Base-by-base conservation (phyloP, 2,113 vertebrate genomes). In the Ancistrus triradiatus region DNA sequence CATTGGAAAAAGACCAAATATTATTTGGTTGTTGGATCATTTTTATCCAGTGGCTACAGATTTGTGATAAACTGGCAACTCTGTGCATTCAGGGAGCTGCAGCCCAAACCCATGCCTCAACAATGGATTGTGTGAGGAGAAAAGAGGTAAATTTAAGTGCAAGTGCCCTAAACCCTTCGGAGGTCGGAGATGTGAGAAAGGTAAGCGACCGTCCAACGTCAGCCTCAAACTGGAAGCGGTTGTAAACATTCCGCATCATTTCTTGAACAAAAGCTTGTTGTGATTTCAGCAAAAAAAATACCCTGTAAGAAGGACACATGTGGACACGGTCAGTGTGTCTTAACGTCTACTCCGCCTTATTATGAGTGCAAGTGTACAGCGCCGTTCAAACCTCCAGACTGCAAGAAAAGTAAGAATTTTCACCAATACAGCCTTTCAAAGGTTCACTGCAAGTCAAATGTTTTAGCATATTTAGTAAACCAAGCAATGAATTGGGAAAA, bases 281-380 rank as follows among this genome's bases (percentile, higher is more conserved):
- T n/a, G n/a, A n/a, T n/a, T n/a, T n/a, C n/a, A n/a, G n/a, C n/a
- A n/a, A n/a, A n/a, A n/a, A n/a, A n/a, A n/a, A n/a, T n/a, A n/a
- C n/a, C 0, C 37, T 89, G 88, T 70, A 76, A 1, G 17, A 79
- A 0, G 47, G 74, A 78, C 6, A 37, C 0, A 7, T 89, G 88
- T 50, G 81, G 82, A 5, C 50, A 59, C 13, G 88, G 88, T 8
- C 81, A 84, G 28, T 89, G 88, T 68, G 82, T 88, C 43, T 51
- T 86, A 61, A 89, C 78, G 4, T 73, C 78, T 1, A 62, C 1
- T 2, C 18, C 44, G 7, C 88, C 88, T 0, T 87, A 18, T 72
- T 87, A 62, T 15, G 76, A 84, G 63, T 89, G 88, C 81, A 87
- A 86, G 72, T 89, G 88, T 77, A 85, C 76, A 59, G 15, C 31